Conservation (phyloP, 2,797 vertebrate species). For the Fistularia commersonii region DNA sequence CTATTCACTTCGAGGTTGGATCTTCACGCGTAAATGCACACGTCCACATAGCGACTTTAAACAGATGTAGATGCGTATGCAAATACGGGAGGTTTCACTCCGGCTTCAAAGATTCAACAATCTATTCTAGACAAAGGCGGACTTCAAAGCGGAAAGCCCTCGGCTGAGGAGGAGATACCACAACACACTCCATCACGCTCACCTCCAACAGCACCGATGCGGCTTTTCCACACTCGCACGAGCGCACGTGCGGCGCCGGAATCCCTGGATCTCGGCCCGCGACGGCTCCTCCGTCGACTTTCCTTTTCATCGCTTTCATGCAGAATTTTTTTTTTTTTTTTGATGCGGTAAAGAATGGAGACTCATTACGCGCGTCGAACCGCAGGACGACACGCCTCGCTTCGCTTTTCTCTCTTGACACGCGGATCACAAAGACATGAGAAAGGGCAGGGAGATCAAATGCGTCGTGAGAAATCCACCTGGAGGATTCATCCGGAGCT, state of each 20-base stretch:
- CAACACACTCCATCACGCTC: slow-evolving; percentile 17
- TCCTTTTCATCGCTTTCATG: slow-evolving; percentile 9
- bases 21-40: no score
- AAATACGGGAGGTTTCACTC: slow-evolving; percentile 17
- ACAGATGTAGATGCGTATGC: slow-evolving; percentile 2
- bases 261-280: background rate
- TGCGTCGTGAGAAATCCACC: slow-evolving; percentile 51
- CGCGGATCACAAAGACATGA: slow-evolving; percentile 49
- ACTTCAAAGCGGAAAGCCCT: slow-evolving; percentile 57
- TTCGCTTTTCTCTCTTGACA: slow-evolving; percentile 23
- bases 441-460: slow-evolving; percentile 59
- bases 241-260: slow-evolving; percentile 1
- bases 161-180: slow-evolving; percentile 38
- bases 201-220: slow-evolving; percentile 14
- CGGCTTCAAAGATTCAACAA: slow-evolving; percentile 54
- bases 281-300: slow-evolving; percentile 9
- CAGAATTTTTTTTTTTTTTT: slow-evolving; percentile 32
- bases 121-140: slow-evolving; percentile 50
- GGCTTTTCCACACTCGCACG: slow-evolving; percentile 11
- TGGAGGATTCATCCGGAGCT: slow-evolving; percentile 24
- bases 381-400: slow-evolving; percentile 20
- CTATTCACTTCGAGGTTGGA: no score
- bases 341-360: slow-evolving; percentile 18
- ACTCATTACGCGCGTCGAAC: slow-evolving; percentile 31
- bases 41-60: no score